A percentile compares a stretch with the other conserved stretches of the same genome.
These are phyloP conservation scores for Tuta absoluta DNA, from an alignment of 2,888 invertebrate genomes.

Conservation along the genomic window DNA sequence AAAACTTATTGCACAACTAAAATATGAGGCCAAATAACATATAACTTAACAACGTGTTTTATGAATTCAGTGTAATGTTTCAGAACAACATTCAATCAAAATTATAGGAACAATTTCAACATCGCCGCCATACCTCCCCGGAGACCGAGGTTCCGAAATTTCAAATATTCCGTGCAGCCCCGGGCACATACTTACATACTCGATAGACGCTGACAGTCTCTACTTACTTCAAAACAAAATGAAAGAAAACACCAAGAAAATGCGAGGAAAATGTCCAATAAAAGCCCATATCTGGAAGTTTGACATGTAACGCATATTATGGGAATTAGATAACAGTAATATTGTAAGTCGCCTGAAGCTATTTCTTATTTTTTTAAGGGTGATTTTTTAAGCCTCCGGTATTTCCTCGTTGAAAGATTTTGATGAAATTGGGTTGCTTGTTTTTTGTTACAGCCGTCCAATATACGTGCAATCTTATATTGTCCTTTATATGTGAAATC, in stretches of 20 bases:
- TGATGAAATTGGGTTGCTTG: slow-evolving; percentile 11
- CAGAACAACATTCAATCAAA: slow-evolving; percentile 5
- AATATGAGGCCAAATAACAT: neutral
- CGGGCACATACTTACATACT: slow-evolving; percentile 15
- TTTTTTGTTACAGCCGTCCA: neutral
- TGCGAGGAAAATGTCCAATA: slow-evolving; percentile 47
- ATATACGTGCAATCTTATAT: no score
- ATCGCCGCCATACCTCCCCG: slow-evolving; percentile 7
- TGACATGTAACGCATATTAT: slow-evolving; percentile 74
- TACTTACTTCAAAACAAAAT: slow-evolving; percentile 45
- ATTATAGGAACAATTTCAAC: slow-evolving; percentile 1
- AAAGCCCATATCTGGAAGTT: slow-evolving; percentile 67
- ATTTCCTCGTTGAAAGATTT: slow-evolving; percentile 27
- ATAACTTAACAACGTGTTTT: neutral
- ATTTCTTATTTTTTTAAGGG: slow-evolving; percentile 25
- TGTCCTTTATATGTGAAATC: neutral
- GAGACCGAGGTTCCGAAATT: slow-evolving; percentile 11
- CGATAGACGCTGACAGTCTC: slow-evolving; percentile 33
- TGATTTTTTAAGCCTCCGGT: slow-evolving; percentile 20
- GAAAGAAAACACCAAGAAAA: slow-evolving; percentile 42
- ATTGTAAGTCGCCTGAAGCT: slow-evolving; percentile 37
- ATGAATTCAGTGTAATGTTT: neutral
- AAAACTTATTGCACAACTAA: no score
- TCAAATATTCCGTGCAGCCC: slow-evolving; percentile 30
- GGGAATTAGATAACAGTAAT: slow-evolving; percentile 72